phyloP scores from a whole-genome alignment of 2,113 vertebrate species.

The Chiloscyllium plagiosum region DNA sequence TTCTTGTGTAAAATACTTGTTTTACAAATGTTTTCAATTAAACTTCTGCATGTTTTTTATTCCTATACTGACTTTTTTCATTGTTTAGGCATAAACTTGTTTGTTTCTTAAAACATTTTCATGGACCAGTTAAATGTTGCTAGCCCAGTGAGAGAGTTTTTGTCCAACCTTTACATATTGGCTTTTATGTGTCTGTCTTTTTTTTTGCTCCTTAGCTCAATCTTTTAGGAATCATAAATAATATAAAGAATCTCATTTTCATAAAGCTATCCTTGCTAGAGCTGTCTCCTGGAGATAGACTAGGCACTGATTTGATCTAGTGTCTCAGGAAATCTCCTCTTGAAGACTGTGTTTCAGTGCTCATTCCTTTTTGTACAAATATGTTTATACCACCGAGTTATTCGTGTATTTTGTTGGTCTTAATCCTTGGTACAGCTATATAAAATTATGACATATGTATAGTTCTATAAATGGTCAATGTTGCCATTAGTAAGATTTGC shows the following conservation, averaged over 20 bases:
- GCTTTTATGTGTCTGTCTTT: background rate
- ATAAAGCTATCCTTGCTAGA: constrained; percentile 20
- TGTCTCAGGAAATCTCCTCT: constrained; percentile 35
- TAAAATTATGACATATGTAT: constrained; percentile 35
- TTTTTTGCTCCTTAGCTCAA: background rate
- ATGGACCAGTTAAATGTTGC: constrained; percentile 19
- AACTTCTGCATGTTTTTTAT: constrained; percentile 25
- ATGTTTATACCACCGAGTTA: constrained; percentile 39
- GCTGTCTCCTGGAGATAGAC: background rate
- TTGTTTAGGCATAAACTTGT: constrained; percentile 1
- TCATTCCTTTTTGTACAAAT: constrained; percentile 55
- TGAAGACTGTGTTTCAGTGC: constrained; percentile 64
- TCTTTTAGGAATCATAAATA: background rate
- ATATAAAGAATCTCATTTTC: background rate
- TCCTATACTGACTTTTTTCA: background rate
- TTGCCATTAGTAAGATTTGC: constrained; percentile 31
- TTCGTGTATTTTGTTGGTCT: constrained; percentile 33
- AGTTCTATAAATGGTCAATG: constrained; percentile 37
- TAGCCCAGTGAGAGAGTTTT: background rate
- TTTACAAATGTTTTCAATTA: constrained; percentile 8
- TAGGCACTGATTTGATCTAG: background rate
- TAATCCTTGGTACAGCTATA: constrained; percentile 29
- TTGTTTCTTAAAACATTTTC: constrained; percentile 28
- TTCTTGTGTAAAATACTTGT: background rate
- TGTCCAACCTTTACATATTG: background rate